Evolutionary conservation across 2,113 vertebrate species (phyloP), one percentile per base, ranked within the genome.

Genomic region (Mustela lutreola): DNA sequence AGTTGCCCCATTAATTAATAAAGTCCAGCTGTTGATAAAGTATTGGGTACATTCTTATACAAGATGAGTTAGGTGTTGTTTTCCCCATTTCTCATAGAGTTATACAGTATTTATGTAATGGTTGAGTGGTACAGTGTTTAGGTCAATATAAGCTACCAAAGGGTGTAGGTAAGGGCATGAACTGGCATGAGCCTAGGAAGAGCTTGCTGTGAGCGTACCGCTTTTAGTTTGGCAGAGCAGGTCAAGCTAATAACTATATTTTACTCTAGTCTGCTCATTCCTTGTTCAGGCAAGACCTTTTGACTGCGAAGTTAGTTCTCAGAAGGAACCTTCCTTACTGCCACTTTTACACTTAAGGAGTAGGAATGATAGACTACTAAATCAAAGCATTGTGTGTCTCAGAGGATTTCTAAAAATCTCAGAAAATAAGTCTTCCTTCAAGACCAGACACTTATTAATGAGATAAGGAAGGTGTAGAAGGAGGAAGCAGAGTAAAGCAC

Each of bases 51-150:
- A 36, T 10, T 60, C 26, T 81, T 56, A 75, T 56, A 65, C 21
- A 94, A 71, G 48, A 53, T 79, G 63, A 67, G 10, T 82, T 96
- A 56, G 39, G 16, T 60, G 73, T 95, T 95, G 42, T 75, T 85
- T 85, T 94, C 86, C 36, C 39, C 31, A 4, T 75, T 92, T 96
- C 33, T 42, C 11, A 73, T 63, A 67, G 65, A 80, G 70, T 67
- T 88, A 83, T 63, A 4, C 31, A 45, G 18, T 85, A 92, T 80
- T 94, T 91, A 63, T 65, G 39, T 85, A 94, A 70, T 70, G 86
- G 16, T 50, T 88, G 31, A 71, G 15, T 97, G 26, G 48, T 81
- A 42, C 19, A 42, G 58, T 93, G 58, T 79, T 45, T 94, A 86
- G 48, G n/a, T 82, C 39, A 83, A 1, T 94, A n/a, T 67, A 88